Evolutionary conservation across 2,888 invertebrate genomes (phyloP).

Genomic region (Eugnorisma glareosa): DNA sequence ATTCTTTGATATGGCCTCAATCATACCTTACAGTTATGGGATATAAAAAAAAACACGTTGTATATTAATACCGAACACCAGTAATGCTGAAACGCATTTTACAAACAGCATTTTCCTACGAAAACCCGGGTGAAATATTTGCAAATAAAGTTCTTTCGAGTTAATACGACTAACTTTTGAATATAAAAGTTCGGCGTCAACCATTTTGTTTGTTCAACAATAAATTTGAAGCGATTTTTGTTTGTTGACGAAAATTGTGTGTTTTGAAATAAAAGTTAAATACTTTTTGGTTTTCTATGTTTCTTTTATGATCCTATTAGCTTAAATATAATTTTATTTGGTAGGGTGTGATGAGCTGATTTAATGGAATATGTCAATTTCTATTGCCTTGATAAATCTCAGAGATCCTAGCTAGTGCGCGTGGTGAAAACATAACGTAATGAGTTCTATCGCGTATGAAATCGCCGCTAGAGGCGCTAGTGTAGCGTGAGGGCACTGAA

Average conservation of each 20-base stretch:
- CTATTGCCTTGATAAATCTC: too few relatives aligned
- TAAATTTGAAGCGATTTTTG: conserved; percentile 9
- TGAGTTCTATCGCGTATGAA: too few relatives aligned
- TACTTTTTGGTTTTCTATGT: not conserved
- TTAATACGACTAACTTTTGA: conserved; percentile 27
- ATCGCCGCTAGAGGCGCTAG: too few relatives aligned
- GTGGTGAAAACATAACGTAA: too few relatives aligned
- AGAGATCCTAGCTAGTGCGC: too few relatives aligned
- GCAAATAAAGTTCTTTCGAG: conserved; percentile 6
- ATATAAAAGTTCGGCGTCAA: conserved; percentile 4
- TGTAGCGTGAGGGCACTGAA: too few relatives aligned
- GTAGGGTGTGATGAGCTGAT: not conserved
- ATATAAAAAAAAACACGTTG: too few relatives aligned
- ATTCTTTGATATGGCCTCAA: too few relatives aligned
- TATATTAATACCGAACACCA: not conserved
- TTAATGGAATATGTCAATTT: not conserved
- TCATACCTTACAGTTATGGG: too few relatives aligned
- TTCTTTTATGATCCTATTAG: not conserved
- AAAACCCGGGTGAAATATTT: not conserved
- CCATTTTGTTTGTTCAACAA: conserved; percentile 20
- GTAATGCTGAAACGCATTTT: not conserved
- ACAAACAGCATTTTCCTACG: not conserved
- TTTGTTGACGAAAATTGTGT: not conserved
- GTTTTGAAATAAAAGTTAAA: not conserved
- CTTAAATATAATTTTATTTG: not conserved